Percentiles rank a stretch among this genome's conserved stretches.
These are phyloP conservation scores for Hirudo medicinalis DNA, from an alignment of 1,140 invertebrate genomes.

Conservation along the genomic window DNA sequence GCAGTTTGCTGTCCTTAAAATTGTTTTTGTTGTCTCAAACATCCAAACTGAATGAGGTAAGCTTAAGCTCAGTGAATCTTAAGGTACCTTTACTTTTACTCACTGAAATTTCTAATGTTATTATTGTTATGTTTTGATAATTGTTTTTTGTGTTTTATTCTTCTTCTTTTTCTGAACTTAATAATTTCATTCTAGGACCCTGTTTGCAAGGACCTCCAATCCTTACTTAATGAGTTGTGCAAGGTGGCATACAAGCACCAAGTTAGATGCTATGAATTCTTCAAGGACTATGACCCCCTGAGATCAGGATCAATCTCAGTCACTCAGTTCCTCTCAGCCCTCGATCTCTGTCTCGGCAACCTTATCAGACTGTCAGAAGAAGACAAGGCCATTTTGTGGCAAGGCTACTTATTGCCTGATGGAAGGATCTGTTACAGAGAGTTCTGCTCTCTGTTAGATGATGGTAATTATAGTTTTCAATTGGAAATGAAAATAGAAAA, in stretches of 20 bases:
- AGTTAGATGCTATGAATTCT: background rate
- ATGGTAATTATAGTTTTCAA: background rate
- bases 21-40: background rate
- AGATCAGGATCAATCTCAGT: background rate
- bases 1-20: background rate
- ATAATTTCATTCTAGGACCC: background rate
- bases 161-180: no score
- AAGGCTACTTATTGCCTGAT: background rate
- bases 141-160: no score
- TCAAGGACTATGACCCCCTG: conserved; percentile 7
- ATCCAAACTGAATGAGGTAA: no score
- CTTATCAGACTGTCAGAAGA: background rate
- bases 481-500: no score
- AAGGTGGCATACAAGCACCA: background rate
- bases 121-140: background rate
- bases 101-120: background rate
- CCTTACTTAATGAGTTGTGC: background rate
- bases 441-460: background rate
- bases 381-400: background rate
- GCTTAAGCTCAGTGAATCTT: no score
- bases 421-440: conserved; percentile 1
- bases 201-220: background rate
- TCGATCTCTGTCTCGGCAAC: background rate
- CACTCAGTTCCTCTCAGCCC: background rate
- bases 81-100: background rate